Percentiles rank a stretch among this genome's conserved stretches.
Conservation (phyloP, 35 echinoderm and acorn worm species). For the Hemicentrotus pulcherrimus region DNA sequence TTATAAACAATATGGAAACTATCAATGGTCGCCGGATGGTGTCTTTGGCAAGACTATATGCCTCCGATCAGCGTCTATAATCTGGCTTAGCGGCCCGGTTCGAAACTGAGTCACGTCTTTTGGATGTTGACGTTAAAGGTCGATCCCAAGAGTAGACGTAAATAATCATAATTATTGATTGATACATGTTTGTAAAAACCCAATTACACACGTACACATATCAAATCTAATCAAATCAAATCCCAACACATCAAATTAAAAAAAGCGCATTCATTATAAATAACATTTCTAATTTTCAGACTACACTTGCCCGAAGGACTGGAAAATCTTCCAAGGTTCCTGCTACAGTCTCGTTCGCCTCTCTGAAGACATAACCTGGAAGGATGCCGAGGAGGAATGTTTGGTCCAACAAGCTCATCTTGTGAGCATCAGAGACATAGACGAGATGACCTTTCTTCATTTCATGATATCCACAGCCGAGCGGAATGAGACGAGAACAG, state of each 20-base stretch:
- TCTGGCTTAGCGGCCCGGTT: no score
- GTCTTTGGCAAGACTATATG: no score
- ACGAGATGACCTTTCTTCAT: constrained; percentile 25
- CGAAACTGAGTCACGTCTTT: no score
- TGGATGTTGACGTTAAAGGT: no score
- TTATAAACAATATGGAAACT: no score
- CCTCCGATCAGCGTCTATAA: no score
- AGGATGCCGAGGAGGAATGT: background rate
- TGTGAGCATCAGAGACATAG: background rate
- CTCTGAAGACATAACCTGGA: background rate
- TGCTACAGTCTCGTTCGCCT: background rate
- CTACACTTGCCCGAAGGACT: background rate
- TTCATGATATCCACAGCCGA: constrained; percentile 6
- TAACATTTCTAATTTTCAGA: background rate
- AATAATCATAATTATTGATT: no score
- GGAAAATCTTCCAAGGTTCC: constrained; percentile 5
- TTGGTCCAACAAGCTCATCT: background rate
- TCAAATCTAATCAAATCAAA: background rate
- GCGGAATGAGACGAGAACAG: background rate
- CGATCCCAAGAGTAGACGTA: no score
- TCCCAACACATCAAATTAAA: background rate
- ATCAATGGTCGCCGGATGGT: no score
- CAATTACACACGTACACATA: background rate
- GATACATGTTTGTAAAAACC: no score
- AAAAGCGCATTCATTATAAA: background rate